Base-by-base conservation (phyloP, 2,113 vertebrate species). In the Psittacus erithacus region DNA sequence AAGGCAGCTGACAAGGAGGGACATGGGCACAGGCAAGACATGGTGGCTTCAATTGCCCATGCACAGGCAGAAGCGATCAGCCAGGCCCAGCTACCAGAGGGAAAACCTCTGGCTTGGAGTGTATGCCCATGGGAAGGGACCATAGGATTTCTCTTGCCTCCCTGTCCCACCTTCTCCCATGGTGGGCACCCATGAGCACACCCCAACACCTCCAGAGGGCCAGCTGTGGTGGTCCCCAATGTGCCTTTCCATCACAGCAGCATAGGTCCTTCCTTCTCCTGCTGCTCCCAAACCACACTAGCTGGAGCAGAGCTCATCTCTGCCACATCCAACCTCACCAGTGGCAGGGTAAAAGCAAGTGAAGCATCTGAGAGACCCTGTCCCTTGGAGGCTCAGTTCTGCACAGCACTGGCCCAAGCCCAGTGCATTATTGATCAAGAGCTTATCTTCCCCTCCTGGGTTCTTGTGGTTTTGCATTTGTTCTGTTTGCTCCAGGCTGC, bases 281-380 rank as follows among this genome's bases (percentile, higher is more conserved):
- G 62, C 52, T 78, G 55, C 38, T 25, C 73, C 57, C 82, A 85
- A 1, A 8, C 2, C 29, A 31, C 63, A 7, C 8, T 22, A 67
- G 39, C 47, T 71, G 67, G 24, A 44, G 39, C 63, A 76, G 38
- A 76, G 18, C 17, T 25, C 47, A 2, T 5, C 20, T 13, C 28
- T 67, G 67, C 3, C 31, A 63, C n/a, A 59, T 38, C 16, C 75
- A 47, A 35, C 9, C 46, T 47, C 19, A 12, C 23, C 50, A 28
- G 16, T 0, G 4, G 14, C 22, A 39, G 64, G 35, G 10, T 8
- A 38, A 76, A n/a, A 6, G 27, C 1, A 3, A 41, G 15, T 28
- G 60, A 49, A 59, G 31, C 17, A 7, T 10, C 14, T 19, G 10
- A 13, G 77, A 64, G 46, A 64, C 22, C 18, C 19, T 12, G 11